phyloP scores from a whole-genome alignment of 2,888 invertebrate species.

The Terebella lapidaria region DNA sequence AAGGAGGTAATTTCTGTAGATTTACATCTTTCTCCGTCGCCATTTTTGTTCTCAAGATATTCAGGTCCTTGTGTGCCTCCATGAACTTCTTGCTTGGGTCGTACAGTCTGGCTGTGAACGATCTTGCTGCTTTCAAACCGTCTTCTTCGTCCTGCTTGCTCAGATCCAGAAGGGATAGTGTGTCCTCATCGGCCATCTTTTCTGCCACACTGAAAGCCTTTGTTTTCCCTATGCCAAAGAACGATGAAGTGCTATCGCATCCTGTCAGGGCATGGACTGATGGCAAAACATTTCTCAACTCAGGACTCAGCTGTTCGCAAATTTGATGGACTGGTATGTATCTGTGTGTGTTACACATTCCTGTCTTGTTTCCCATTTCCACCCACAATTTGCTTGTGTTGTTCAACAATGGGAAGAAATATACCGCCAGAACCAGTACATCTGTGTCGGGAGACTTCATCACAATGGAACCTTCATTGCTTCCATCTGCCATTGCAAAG shows the following conservation, averaged over 20 bases:
- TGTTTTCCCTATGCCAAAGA: neutral
- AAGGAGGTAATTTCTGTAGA: neutral
- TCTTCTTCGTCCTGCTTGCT: neutral
- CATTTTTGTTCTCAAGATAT: neutral
- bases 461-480: too few relatives aligned
- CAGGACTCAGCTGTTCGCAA: neutral
- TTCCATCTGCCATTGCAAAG: too few relatives aligned
- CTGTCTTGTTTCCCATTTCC: too few relatives aligned
- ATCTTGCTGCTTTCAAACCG: neutral
- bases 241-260: neutral
- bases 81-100: neutral
- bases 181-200: neutral
- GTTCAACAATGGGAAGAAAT: too few relatives aligned
- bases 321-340: neutral
- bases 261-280: neutral
- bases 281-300: neutral
- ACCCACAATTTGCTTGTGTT: too few relatives aligned
- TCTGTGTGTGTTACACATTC: too few relatives aligned
- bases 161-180: neutral
- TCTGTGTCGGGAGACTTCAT: too few relatives aligned
- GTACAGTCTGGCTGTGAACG: neutral
- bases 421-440: neutral
- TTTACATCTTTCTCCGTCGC: too few relatives aligned
- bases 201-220: neutral
- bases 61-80: neutral